Base-by-base conservation (phyloP, 2,888 invertebrate species). In the Hipparchia sbordonii region DNA sequence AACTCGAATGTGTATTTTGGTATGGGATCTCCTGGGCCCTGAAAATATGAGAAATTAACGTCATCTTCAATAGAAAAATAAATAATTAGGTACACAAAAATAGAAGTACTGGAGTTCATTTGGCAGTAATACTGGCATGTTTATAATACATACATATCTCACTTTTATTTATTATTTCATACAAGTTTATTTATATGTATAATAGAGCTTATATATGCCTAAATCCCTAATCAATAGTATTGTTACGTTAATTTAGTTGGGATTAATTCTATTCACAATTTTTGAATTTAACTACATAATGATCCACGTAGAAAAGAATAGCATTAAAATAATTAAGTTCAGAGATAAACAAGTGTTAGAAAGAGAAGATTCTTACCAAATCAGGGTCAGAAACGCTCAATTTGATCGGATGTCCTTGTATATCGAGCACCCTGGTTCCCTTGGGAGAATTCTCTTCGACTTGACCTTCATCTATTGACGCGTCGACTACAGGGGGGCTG, bases 371-470 rank as follows among this genome's bases (percentile, higher is more conserved):
- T 90, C 95, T 95, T 89, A 98, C 98, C 93, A 98, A 94, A 92
- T 98, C 98, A 52, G 96, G 96, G 88, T 98, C 98, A 6, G 96
- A 95, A 8, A 98, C 97, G 9, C 94, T 95, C 67, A 98, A 94
- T 12, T 92, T 90, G 57, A 98, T 95, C 0, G 98, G 96, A 51
- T 94, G 90, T 45, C 95, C 95, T 10, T 93, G 90, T 0, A 85
- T 84, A 82, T 97, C 97, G 69, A 97, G 84, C 3, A 98, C 96
- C 83, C 95, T 95, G 2, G 97, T 97, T n/a, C 98, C 98, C 68
- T 96, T 94, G 0, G 97, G 95, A 0, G 98, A 97, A 85, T 98
- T 98, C 86, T 98, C 98, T 82, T 97, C 96, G 0, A 98, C 97
- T 80, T 95, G 95, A 0, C 98, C 98, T 82, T 97, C 97, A 33